Conservation (phyloP, 2,113 vertebrate species). For the Promerops cafer region DNA sequence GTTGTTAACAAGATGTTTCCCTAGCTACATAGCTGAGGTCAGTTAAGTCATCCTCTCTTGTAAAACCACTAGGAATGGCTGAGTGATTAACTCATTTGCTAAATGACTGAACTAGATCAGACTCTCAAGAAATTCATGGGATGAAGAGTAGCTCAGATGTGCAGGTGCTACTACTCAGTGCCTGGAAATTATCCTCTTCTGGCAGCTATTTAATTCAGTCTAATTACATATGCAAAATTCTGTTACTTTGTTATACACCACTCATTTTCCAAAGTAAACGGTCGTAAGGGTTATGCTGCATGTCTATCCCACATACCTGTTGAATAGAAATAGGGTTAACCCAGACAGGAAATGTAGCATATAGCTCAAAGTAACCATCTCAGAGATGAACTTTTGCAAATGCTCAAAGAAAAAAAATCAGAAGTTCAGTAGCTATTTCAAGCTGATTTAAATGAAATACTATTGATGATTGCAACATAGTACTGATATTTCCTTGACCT, state of each 20-base stretch:
- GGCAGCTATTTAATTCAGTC: conserved; percentile 10
- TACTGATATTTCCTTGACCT: not conserved
- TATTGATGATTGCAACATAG: not conserved
- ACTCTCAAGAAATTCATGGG: conserved; percentile 59
- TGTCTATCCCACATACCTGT: not conserved
- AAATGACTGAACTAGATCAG: conserved; percentile 51
- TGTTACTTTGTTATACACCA: not conserved
- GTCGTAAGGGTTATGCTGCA: not conserved
- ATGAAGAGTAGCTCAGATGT: conserved; percentile 37
- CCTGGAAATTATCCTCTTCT: conserved; percentile 56
- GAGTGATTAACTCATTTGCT: conserved; percentile 69
- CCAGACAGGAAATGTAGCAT: not conserved
- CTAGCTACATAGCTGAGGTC: not conserved
- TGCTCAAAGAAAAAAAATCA: not conserved
- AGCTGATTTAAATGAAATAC: not conserved
- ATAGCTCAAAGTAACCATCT: not conserved
- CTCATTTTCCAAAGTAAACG: conserved; percentile 13
- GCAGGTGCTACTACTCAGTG: conserved; percentile 65
- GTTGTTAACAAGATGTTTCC: conserved; percentile 1
- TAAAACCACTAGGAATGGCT: conserved; percentile 56
- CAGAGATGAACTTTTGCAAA: not conserved
- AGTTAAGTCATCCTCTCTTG: conserved; percentile 9
- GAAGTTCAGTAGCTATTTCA: not conserved
- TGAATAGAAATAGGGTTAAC: not conserved
- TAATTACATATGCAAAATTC: conserved; percentile 51